Evolutionary conservation across 30 jellyfish, hydroid and myxozoan species (phyloP), one percentile per base, ranked within the genome.

Genomic region (Hydra vulgaris): DNA sequence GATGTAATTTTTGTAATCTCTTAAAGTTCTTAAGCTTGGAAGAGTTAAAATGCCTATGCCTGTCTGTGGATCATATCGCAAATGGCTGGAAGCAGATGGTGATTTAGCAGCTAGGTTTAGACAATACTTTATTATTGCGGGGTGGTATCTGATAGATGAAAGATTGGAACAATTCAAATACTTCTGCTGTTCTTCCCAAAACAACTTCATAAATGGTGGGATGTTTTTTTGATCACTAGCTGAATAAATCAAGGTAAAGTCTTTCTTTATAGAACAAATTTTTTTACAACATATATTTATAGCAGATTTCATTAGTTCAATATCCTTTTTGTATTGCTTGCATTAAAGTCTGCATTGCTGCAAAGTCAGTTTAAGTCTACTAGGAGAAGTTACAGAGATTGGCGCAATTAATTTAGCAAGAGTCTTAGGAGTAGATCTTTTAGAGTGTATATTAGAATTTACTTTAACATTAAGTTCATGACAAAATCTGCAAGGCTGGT

Each of bases 161-260:
- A n/a, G n/a, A n/a, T 23, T 18, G 7, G 86, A 40, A 66, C 72
- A 70, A 68, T 17, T 24, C 25, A 55, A 68, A 68, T 79, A 79
- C 23, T 79, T 79, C 72, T 79, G 80, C 69, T 79, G 86, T 23
- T 82, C 89, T 71, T 82, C 84, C 89, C 89, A 82, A 67, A 82
- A 82, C 53, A 82, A 56, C 70, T 74, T 73, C 89, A 82, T 82
- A 53, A 82, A 82, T 7, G 89, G 89, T 26, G 89, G 83, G n/a
- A 82, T 40, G 61, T 40, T 40, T 40, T n/a, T 40, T 40, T 40
- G 61, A 40, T 40, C 61, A 40, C 61, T 40, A 40, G 61, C 61
- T 40, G 61, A 40, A 40, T 40, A 40, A 40, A 40, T 40, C 61
- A 12, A 40, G 61, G 12, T 40, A 5, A 40, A 40, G 12, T 40